Evolutionary conservation across 2,888 invertebrate genomes (phyloP), one percentile per base, ranked within the genome.

Genomic region (Polyommatus iphigenia): DNA sequence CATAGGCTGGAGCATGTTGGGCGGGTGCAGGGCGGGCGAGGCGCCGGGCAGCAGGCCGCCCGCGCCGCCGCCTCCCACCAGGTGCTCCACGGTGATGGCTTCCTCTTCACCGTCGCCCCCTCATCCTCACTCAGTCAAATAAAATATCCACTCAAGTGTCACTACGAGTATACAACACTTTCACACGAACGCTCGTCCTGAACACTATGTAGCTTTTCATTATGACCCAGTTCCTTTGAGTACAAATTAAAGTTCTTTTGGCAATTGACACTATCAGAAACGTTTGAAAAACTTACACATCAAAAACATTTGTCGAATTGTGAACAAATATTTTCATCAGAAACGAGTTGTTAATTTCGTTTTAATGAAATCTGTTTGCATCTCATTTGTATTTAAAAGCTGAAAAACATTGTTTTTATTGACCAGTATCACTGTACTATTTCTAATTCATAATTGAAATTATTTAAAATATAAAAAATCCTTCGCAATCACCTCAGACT

Each of bases 21-120:
- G 96, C 89, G 95, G 96, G 83, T 95, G 94, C 84, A 95, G 95
- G 85, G 94, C 93, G 84, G 94, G 95, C 87, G 95, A 94, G 87
- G 93, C 93, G 89, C 94, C 93, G 92, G 96, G 95, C 94, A 95
- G 94, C 94, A 95, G 92, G 91, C 95, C 94, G 93, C 96, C 95
- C 94, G 96, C 95, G 90, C 96, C 93, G 91, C 96, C 96, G 94
- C 96, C 96, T 95, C 96, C 96, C 95, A 96, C 96, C 95, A 96
- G 95, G 94, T 96, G 96, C 96, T 96, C 96, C 96, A 96, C 96
- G 93, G 94, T 94, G 95, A 83, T 84, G 85, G 83, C 81, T 85
- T 81, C 77, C 83, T 83, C 85, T 87, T 91, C 86, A 92, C 88
- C 89, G 89, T 82, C 85, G 85, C 82, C 87, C 87, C 85, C 83